phyloP scores from a whole-genome alignment of 2,888 invertebrate genomes.

The Synergus japonicus region DNA sequence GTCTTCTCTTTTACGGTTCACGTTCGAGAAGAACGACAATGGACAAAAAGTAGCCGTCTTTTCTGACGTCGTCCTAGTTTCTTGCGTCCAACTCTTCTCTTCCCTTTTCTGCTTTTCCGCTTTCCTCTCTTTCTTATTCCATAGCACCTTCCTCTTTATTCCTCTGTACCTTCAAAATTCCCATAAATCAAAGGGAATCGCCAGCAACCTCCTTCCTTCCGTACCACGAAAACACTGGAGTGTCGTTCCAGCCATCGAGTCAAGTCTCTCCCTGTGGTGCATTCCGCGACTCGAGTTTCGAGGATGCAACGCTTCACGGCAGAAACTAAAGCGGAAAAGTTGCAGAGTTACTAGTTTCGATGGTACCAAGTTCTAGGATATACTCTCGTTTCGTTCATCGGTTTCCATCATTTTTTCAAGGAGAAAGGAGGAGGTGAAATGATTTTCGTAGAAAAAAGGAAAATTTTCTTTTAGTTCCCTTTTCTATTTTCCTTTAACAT shows the following conservation, averaged over 20 bases:
- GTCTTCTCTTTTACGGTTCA: slow-evolving; percentile 49
- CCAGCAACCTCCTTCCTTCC: slow-evolving; percentile 37
- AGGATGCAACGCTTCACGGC: slow-evolving; percentile 47
- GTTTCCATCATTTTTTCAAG: neutral
- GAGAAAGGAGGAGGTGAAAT: neutral
- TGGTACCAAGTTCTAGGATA: neutral
- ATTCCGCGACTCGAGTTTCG: slow-evolving; percentile 44
- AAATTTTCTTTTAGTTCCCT: no score
- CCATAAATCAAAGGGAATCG: slow-evolving; percentile 55
- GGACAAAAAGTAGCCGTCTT: slow-evolving; percentile 49
- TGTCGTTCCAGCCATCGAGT: slow-evolving; percentile 42
- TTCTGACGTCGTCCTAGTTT: slow-evolving; percentile 45
- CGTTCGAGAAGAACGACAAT: slow-evolving; percentile 50
- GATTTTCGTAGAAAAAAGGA: no score
- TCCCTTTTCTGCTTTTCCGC: neutral
- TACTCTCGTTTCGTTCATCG: neutral
- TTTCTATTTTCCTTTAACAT: no score
- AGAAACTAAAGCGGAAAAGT: slow-evolving; percentile 60
- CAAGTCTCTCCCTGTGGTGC: slow-evolving; percentile 49
- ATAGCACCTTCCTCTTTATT: slow-evolving; percentile 48
- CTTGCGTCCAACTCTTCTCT: slow-evolving; percentile 40
- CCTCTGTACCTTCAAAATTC: slow-evolving; percentile 46
- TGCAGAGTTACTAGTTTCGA: slow-evolving; percentile 47
- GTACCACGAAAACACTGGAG: slow-evolving; percentile 22
- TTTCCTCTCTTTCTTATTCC: slow-evolving; percentile 43